Evolutionary conservation across 2,113 vertebrate species (phyloP), one percentile per base, ranked within the genome.

Genomic region (Daboia siamensis): DNA sequence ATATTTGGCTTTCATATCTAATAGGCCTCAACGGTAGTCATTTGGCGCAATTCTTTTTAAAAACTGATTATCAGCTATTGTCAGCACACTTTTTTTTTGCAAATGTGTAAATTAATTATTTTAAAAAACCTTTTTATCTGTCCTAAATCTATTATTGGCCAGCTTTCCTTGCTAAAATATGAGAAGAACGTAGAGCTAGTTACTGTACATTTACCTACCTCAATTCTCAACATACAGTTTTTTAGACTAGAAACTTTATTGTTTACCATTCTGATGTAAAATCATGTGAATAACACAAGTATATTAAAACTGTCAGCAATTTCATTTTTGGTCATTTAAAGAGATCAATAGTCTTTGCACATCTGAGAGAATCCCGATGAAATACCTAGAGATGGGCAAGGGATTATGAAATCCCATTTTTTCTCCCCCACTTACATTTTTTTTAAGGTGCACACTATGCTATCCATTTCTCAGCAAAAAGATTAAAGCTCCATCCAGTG

Each of bases 401-500:
- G 12, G 5, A 4, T 39, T 80, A 24, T 8, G 1, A 13, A 46
- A 26, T 46, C 39, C 57, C 39, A 2, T 20, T 85, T 13, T 56
- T 44, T 46, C 24, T 46, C 33, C 21, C 21, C 21, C 2, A 26
- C 12, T 46, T 5, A 64, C 8, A 52, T 51, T 33, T 33, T 23
- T 51, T 44, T 21, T 24, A 84, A 90, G 64, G 6, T 26, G 20
- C 1, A 3, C 29, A 1, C 9, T 57, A 17, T 2, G 9, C 5
- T 0, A 0, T 5, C 61, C 90, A 89, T 26, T 54, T 93, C 95
- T 52, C 92, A 8, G n/a, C 39, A 88, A 88, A 4, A 55, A 55
- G 94, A 57, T 23, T 2, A 91, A 94, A 91, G 95, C 94, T 92
- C 96, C 96, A 96, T 93, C 95, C 92, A 94, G 95, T 0, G 95